These are phyloP conservation scores for Caenorhabditis sp. DNA, from an alignment of 2,888 invertebrate genomes.

Conservation along the genomic window DNA sequence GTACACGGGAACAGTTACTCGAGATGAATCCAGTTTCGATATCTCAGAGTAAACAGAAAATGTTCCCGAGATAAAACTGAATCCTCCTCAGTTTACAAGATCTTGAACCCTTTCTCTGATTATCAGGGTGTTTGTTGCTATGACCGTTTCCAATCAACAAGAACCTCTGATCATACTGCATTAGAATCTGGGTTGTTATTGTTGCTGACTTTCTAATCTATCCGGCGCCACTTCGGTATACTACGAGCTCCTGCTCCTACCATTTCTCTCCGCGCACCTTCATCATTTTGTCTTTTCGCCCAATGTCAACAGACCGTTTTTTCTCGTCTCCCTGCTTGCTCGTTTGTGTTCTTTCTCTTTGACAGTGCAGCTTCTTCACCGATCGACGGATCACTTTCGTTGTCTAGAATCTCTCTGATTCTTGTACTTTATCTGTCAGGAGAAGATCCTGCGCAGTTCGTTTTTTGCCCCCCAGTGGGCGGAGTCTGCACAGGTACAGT, in stretches of 20 bases:
- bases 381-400: slow-evolving; percentile 63
- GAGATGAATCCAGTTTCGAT: slow-evolving; percentile 18
- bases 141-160: not conserved
- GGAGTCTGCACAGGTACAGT: slow-evolving; percentile 53
- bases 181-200: slow-evolving; percentile 19
- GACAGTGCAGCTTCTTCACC: slow-evolving; percentile 61
- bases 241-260: slow-evolving; percentile 49
- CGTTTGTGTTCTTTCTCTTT: slow-evolving; percentile 63
- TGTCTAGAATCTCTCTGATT: slow-evolving; percentile 35
- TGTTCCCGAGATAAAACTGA: not conserved
- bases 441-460: slow-evolving; percentile 47
- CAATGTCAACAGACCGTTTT: slow-evolving; percentile 59
- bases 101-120: not conserved
- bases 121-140: not conserved
- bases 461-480: slow-evolving; percentile 33
- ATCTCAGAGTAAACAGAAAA: not conserved
- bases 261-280: slow-evolving; percentile 41
- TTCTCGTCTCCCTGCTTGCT: slow-evolving; percentile 49
- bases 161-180: not conserved
- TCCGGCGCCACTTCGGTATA: slow-evolving; percentile 59
- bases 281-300: slow-evolving; percentile 65
- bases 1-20: not conserved
- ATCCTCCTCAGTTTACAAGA: not conserved
- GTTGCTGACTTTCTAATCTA: slow-evolving; percentile 37
- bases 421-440: slow-evolving; percentile 22